Percentiles rank a stretch among this genome's conserved stretches.
These are phyloP conservation scores for Dryococelus australis DNA, from an alignment of 2,888 invertebrate species.

Conservation along the genomic window DNA sequence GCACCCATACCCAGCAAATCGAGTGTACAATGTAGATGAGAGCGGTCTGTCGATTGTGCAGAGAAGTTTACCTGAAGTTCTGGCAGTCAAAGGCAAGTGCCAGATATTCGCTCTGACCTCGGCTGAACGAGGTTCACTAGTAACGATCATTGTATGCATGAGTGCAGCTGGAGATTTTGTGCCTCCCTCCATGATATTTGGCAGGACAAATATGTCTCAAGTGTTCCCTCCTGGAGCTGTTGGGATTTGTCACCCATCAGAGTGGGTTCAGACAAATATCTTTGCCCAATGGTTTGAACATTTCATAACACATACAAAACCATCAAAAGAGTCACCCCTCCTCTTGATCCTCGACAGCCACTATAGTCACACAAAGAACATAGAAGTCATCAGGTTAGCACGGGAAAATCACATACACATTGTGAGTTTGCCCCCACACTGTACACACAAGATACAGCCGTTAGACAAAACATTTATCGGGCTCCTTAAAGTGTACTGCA, in stretches of 20 bases:
- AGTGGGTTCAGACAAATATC: conserved; percentile 23
- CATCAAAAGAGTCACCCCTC: conserved; percentile 4
- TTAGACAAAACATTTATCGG: conserved; percentile 30
- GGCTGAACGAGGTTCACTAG: conserved; percentile 29
- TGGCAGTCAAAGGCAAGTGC: conserved; percentile 30
- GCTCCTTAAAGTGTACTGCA: conserved; percentile 16
- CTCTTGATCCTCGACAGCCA: conserved; percentile 34
- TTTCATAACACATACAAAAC: conserved; percentile 29
- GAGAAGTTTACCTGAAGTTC: conserved; percentile 35
- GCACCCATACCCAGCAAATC: conserved; percentile 1
- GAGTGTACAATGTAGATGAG: conserved; percentile 26
- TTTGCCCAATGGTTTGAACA: conserved; percentile 29
- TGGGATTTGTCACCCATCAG: conserved; percentile 25
- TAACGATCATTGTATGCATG: conserved; percentile 32
- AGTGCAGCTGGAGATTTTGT: conserved; percentile 33
- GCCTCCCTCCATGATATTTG: conserved; percentile 30
- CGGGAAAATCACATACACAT: conserved; percentile 30
- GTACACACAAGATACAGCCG: conserved; percentile 24
- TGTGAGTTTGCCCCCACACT: conserved; percentile 31
- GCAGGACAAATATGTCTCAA: conserved; percentile 29
- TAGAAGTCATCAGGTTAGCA: conserved; percentile 28
- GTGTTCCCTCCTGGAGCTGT: conserved; percentile 32
- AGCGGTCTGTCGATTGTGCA: conserved; percentile 33
- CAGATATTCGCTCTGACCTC: conserved; percentile 32
- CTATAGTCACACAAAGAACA: conserved; percentile 27